Base-by-base conservation (phyloP, 2,797 vertebrate species). In the Alcedo quadribrachys region DNA sequence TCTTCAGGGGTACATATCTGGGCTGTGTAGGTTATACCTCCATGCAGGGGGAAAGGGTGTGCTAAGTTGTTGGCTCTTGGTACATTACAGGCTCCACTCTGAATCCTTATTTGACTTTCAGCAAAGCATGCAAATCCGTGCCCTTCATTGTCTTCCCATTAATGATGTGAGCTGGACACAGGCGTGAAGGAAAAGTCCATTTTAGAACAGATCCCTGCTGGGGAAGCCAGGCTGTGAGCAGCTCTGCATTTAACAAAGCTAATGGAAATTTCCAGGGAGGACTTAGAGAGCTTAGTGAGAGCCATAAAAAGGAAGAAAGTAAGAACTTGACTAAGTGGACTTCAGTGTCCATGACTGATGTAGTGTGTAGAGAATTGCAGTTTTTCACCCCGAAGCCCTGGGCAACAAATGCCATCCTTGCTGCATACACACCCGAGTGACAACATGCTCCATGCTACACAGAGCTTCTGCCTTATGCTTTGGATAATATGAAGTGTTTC, bases 181-280 rank as follows among this genome's bases (percentile, higher is more conserved):
- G 42, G 78, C 60, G 2, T 84, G 87, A 88, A 91, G 84, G 62
- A 81, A 81, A 94, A 90, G 94, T 93, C 89, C 79, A 51, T 71
- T 84, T 89, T 28, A 0, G 81, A 94, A 75, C 82, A 92, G 93
- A 82, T 70, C 43, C 82, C 86, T 93, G 77, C 85, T 91, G 91
- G 83, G 83, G 92, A 93, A 85, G 69, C 71, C 65, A 32, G 66
- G 22, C 94, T 90, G 35, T 66, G 83, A 82, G 78, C 83, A 85
- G 69, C 85, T 90, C 95, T 88, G 54, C 42, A 19, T 90, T 35
- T 86, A 85, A 88, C 63, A 92, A 88, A 95, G 50, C 83, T 94
- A 85, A 91, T 92, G 95, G 96, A 95, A 95, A 94, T 96, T 96
- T 96, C 85, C 93, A 94, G 83, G 81, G 90, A 93, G 67, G 61